Evolutionary conservation across 2,797 vertebrate species (phyloP).

Genomic region (Fratercula arctica): DNA sequence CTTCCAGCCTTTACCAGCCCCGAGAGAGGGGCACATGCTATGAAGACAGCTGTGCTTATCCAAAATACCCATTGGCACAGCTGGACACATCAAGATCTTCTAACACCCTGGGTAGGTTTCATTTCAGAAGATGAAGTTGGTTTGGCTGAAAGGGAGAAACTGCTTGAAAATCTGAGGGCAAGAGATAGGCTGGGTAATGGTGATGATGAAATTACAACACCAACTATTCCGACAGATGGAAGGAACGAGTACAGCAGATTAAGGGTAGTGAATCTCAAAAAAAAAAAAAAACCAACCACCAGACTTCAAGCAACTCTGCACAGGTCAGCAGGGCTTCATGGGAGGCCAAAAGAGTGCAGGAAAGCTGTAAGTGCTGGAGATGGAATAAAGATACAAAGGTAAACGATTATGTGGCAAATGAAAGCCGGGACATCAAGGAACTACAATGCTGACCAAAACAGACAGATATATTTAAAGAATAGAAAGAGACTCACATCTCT

Average conservation of each 20-base stretch:
- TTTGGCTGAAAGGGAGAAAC: background rate
- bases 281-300: background rate
- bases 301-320: background rate
- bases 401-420: background rate
- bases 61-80: background rate
- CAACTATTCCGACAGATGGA: background rate
- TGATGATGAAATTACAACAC: background rate
- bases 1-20: background rate
- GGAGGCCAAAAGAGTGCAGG: background rate
- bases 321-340: background rate
- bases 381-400: background rate
- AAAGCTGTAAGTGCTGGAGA: background rate
- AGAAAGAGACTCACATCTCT: background rate
- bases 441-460: background rate
- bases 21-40: rapidly evolving
- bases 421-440: background rate
- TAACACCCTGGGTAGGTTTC: rapidly evolving
- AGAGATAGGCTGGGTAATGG: background rate
- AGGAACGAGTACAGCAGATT: background rate
- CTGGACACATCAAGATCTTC: background rate
- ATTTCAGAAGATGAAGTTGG: background rate
- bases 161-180: background rate
- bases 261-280: background rate
- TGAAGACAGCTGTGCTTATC: background rate
- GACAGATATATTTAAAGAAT: background rate